These are phyloP conservation scores for Pandemis heparana DNA, from an alignment of 2,888 invertebrate genomes.

Conservation along the genomic window DNA sequence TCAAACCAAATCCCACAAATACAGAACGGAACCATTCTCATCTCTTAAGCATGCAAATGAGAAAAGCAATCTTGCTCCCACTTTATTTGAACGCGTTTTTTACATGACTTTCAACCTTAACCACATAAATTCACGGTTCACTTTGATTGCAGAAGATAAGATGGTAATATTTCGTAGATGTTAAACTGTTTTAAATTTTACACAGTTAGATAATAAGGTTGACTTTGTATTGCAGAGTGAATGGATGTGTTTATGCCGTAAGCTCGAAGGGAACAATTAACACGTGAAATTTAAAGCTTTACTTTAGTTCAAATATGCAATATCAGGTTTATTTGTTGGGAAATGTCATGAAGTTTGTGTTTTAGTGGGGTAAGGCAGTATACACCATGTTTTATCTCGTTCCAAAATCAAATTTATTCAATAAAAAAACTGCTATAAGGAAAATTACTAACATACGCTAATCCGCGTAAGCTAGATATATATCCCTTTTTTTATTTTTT, in stretches of 20 bases:
- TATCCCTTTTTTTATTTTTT: too few relatives aligned
- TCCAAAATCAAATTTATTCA: background rate
- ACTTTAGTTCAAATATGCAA: conserved; percentile 40
- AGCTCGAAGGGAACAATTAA: conserved; percentile 43
- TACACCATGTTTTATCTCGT: background rate
- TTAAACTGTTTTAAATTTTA: background rate
- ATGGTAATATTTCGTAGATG: background rate
- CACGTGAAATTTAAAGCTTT: conserved; percentile 43
- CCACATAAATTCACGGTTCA: background rate
- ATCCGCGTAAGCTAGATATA: too few relatives aligned
- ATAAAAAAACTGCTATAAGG: background rate
- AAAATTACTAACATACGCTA: background rate
- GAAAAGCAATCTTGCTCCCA: conserved; percentile 42
- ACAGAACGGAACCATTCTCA: conserved; percentile 48
- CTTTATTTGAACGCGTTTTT: conserved; percentile 14
- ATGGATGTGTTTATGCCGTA: conserved; percentile 37
- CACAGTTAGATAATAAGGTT: background rate
- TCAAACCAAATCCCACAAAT: conserved; percentile 37
- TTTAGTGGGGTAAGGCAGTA: conserved; percentile 1
- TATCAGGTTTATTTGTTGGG: conserved; percentile 37
- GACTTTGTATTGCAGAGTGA: background rate
- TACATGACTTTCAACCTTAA: conserved; percentile 6
- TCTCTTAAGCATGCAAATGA: conserved; percentile 52
- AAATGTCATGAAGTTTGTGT: conserved; percentile 30
- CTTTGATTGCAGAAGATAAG: conserved; percentile 1